Conservation (phyloP, 2,113 vertebrate species). For the Cygnus buccinator region DNA sequence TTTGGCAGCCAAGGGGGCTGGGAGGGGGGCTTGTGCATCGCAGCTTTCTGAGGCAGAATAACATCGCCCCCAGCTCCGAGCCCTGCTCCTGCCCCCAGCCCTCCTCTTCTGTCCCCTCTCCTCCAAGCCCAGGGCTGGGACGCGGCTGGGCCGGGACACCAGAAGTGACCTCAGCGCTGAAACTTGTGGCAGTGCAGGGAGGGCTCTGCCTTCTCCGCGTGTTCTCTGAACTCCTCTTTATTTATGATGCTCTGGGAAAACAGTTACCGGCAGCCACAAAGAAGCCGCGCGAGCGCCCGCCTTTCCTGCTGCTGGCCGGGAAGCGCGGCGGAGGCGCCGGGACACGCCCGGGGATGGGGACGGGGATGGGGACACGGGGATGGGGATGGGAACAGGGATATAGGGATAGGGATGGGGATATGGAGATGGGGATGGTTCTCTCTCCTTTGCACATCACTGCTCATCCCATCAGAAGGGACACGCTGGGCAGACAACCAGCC, state of each 20-base stretch:
- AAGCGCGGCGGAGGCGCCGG: not conserved
- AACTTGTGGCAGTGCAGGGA: not conserved
- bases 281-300: not conserved
- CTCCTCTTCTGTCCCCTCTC: not conserved
- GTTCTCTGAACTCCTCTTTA: not conserved
- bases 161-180: constrained; percentile 27
- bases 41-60: not conserved
- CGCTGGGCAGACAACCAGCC: rapidly evolving
- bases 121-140: not conserved
- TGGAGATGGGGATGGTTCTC: not conserved
- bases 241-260: not conserved
- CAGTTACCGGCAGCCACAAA: not conserved
- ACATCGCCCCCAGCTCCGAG: rapidly evolving
- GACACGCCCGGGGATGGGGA: rapidly evolving
- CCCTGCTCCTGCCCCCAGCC: not conserved
- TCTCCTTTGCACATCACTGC: not conserved
- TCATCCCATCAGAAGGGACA: rapidly evolving
- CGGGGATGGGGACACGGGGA: not conserved
- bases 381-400: not conserved
- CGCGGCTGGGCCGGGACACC: not conserved
- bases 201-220: not conserved
- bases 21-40: rapidly evolving
- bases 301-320: not conserved
- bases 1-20: rapidly evolving
- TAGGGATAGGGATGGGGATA: too few species aligned